A percentile compares a stretch with the other conserved stretches of the same genome.
phyloP scores from a whole-genome alignment of 1,140 invertebrate species.

The Diachasma alloeum region DNA sequence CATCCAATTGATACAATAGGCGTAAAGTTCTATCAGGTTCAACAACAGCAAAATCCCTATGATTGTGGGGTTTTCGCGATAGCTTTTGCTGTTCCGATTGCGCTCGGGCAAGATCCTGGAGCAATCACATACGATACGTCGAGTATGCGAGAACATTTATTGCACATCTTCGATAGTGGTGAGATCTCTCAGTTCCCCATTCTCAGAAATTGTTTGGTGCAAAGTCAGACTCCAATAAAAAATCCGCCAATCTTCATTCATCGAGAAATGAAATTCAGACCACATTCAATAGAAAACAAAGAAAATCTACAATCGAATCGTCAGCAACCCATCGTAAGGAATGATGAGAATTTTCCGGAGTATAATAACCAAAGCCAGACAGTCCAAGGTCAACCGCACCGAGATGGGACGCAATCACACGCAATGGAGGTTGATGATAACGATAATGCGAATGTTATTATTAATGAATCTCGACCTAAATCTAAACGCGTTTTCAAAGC shows the following conservation, averaged over 20 bases:
- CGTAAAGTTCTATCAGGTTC: too few relatives aligned
- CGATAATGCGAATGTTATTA: background rate
- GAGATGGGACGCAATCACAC: background rate
- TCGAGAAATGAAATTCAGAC: background rate
- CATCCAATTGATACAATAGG: background rate
- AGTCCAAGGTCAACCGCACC: background rate
- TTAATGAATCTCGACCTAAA: background rate
- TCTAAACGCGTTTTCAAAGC: background rate
- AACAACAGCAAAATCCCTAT: background rate
- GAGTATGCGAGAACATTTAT: too few relatives aligned
- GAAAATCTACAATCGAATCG: background rate
- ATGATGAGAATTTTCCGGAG: too few relatives aligned
- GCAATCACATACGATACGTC: too few relatives aligned
- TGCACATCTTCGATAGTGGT: too few relatives aligned
- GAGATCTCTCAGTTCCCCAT: background rate
- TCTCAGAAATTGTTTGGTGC: background rate
- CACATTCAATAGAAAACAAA: background rate
- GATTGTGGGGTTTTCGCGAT: constrained; percentile 12
- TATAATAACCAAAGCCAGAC: background rate
- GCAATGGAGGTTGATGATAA: too few relatives aligned
- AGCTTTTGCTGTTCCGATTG: constrained; percentile 16
- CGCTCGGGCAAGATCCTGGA: too few relatives aligned
- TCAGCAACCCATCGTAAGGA: background rate
- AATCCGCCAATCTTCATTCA: too few relatives aligned
- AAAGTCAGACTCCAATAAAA: background rate